Evolutionary conservation across 1,140 invertebrate species (phyloP), one percentile per base, ranked within the genome.

Genomic region (Lerema accius): DNA sequence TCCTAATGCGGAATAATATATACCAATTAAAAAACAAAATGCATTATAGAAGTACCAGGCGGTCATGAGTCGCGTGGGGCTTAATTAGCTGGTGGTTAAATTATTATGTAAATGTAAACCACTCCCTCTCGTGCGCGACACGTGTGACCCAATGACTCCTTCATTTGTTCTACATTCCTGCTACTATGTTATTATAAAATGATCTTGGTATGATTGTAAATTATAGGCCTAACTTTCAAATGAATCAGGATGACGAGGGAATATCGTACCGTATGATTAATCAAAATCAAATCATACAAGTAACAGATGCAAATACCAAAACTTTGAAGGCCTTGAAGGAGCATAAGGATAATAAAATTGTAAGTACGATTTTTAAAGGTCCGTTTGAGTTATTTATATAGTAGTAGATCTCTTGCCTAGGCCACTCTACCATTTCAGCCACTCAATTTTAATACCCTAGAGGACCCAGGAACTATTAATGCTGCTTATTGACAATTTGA

Each of bases 91-190:
- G 46, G 46, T 53, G 50, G 50, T 53, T 53, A 53, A 42, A 53
- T 53, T 53, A 42, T 53, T 53, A 53, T 53, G 50, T 53, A 53
- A 53, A 53, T 53, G 50, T 13, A 40, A 42, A 40, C 50, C 16
- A 14, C 50, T 32, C 46, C 46, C 46, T 49, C 46, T 49, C 11
- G 46, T 45, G 48, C 42, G 50, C 35, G 3, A 26, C 50, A 53
- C 50, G 50, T 42, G 50, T 53, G 37, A 53, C 50, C 50, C 37
- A 53, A 53, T 53, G 50, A 53, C 50, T 53, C 35, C 50, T 37
- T 53, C 35, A 53, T 53, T 53, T 53, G 50, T 53, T 53, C 50
- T 42, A 42, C 50, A 40, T 53, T 49, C 26, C 11, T 26, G 23
- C 26, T 15, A 4, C 35, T 37, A 37, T 37, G 35, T 37, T 11